Evolutionary conservation across 2,797 vertebrate species (phyloP).

Genomic region (Aotus griseimembra): DNA sequence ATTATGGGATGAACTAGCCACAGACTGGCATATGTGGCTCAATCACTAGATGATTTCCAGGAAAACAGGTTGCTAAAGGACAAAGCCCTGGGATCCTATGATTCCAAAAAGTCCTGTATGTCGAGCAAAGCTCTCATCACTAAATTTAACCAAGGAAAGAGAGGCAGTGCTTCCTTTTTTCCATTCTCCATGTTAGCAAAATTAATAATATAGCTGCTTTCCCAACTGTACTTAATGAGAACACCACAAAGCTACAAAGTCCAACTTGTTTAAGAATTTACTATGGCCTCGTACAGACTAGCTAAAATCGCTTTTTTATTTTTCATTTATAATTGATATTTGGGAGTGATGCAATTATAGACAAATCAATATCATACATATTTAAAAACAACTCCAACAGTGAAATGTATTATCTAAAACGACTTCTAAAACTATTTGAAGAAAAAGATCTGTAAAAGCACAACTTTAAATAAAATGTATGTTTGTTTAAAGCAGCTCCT

Average conservation of each 20-base stretch:
- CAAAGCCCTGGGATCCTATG: not conserved
- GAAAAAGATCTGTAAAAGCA: slow-evolving; percentile 2
- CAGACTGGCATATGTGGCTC: not conserved
- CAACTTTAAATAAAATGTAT: slow-evolving; percentile 2
- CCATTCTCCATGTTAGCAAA: not conserved
- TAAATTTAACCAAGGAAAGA: not conserved
- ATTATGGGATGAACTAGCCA: not conserved
- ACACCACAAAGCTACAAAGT: not conserved
- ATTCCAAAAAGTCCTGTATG: not conserved
- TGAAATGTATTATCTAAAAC: slow-evolving; percentile 37
- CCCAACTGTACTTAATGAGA: not conserved
- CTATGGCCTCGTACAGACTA: not conserved
- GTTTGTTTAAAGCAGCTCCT: not conserved
- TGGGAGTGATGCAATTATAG: not conserved
- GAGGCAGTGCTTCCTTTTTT: not conserved
- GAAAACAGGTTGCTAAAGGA: not conserved
- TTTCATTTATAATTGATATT: slow-evolving; percentile 65
- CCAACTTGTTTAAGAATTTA: slow-evolving; percentile 58
- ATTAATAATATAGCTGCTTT: not conserved
- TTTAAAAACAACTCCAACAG: not conserved
- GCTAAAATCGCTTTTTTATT: slow-evolving; percentile 36
- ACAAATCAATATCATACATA: slow-evolving; percentile 27
- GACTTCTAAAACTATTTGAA: slow-evolving; percentile 22
- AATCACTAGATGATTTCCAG: not conserved
- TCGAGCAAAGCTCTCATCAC: not conserved